Percentiles rank a stretch among this genome's conserved stretches.
phyloP scores from a whole-genome alignment of 2,113 vertebrate genomes.

The Archilochus colubris region DNA sequence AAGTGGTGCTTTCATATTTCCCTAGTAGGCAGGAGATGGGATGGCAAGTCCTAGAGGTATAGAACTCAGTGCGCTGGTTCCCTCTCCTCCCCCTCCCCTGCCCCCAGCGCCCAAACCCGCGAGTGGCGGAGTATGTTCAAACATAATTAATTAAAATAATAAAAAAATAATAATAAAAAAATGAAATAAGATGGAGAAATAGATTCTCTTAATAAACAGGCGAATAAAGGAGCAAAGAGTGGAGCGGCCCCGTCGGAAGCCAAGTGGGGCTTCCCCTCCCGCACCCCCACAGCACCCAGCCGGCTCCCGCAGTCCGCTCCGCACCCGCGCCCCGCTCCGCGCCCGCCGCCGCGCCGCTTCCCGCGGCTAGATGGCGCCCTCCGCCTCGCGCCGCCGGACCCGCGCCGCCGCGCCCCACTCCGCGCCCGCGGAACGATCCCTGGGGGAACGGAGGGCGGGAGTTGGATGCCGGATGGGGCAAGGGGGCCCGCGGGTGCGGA shows the following conservation, averaged over 20 bases:
- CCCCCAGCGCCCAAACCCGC: not conserved
- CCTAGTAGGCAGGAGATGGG: not conserved
- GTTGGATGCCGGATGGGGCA: not conserved
- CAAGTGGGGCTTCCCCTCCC: too few relatives aligned
- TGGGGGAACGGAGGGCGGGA: not conserved
- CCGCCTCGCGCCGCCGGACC: constrained; percentile 74
- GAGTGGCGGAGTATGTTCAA: not conserved
- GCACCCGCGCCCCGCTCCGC: constrained; percentile 40
- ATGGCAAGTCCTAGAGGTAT: not conserved
- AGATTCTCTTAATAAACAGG: not conserved
- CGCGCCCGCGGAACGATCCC: not conserved
- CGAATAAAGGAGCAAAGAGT: not conserved
- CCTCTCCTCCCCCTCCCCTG: not conserved
- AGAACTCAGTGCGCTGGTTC: not conserved
- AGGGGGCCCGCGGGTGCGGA: not conserved
- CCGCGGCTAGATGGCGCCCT: constrained; percentile 93
- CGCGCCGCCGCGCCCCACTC: not conserved
- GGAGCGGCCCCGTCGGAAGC: not conserved
- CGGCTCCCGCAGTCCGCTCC: not conserved
- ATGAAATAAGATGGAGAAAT: not conserved
- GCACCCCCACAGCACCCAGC: too few relatives aligned
- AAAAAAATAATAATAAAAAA: not conserved
- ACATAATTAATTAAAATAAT: not conserved
- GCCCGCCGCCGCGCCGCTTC: constrained; percentile 78
- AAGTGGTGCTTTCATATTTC: not conserved